Base-by-base conservation (phyloP, 2,797 vertebrate genomes). In the Ctenopoma kingsleyae region DNA sequence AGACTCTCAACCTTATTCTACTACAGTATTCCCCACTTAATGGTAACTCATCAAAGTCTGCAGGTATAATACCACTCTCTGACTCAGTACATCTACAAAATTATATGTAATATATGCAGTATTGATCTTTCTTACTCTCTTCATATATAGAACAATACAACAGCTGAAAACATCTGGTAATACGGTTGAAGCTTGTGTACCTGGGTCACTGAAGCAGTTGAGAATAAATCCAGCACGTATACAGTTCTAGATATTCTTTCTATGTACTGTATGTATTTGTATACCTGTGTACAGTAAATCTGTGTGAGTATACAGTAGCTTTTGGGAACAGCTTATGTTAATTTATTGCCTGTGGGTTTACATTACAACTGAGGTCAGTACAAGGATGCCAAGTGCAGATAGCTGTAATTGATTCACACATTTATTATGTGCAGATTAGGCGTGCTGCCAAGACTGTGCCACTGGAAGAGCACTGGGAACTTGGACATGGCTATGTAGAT, bases 371-470 rank as follows among this genome's bases (percentile, higher is more conserved):
- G 75, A 82, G 85, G 89, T 85, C 86, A 90, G 70, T 27, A 67
- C 30, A 61, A 57, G 76, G 81, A 88, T 83, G 86, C 83, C 75
- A 84, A 89, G 74, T 59, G 75, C 76, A 86, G 90, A 91, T 79
- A 80, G 85, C 55, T 81, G 80, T 85, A 90, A 93, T 86, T 87
- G 89, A 93, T 91, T 91, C 82, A 62, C 72, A 80, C 66, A 71
- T 91, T 89, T 87, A 86, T 89, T 79, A 81, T 87, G 71, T 65
- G 71, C 65, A 78, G 76, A 87, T 90, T 83, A 84, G 90, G 86
- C 86, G 35, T 0, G 8, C 66, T 58, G 85, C 89, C 87, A 84
- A 80, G 74, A 68, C 79, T 53, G 69, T 71, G 71, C 55, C 76
- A 78, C 61, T 36, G 61, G 59, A 60, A 30, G 66, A 76, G 38